Base-by-base conservation (phyloP, 2,113 vertebrate genomes). In the Osmerus eperlanus region DNA sequence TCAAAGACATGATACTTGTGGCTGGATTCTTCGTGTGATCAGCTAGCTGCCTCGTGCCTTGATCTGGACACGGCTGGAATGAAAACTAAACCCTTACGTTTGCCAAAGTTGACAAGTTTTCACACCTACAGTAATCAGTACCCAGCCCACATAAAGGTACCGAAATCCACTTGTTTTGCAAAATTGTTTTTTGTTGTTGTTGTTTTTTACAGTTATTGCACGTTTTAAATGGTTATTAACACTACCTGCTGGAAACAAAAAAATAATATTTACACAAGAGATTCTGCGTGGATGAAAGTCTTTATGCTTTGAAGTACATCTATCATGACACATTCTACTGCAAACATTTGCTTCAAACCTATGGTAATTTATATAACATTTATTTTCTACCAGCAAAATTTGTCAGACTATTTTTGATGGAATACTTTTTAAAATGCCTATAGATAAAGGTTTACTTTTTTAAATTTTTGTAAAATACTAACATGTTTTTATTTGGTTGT, bases 391-490 rank as follows among this genome's bases (percentile, higher is more conserved):
- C 90, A 86, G 90, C 87, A 87, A 91, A 90, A 90, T 89, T 86
- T 92, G 88, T 91, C 90, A 85, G 85, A 91, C 88, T 93, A 93
- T 93, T 93, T 93, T 93, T 92, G 90, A 93, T 92, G 91, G 91
- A 92, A 92, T 89, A 93, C 92, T 92, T 93, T 93, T 93, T 93
- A 84, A 93, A 90, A 91, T 90, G 88, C 89, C 89, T 90, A 89
- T 86, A 92, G 91, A 91, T 87, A 90, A 71, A 89, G 83, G 87
- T 92, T 93, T 92, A 92, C 90, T 92, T 93, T 93, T 92, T 88
- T 90, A 90, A 92, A 91, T 90, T 89, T 89, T 90, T 93, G 90
- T 92, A 93, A 91, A 87, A 89, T 89, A 92, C 91, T 93, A 91
- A 92, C 90, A 73, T 84, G 80, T 72, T 55, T 61, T 86, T 83